These are phyloP conservation scores for Deroptyus accipitrinus DNA, from an alignment of 2,113 vertebrate genomes.

Conservation along the genomic window DNA sequence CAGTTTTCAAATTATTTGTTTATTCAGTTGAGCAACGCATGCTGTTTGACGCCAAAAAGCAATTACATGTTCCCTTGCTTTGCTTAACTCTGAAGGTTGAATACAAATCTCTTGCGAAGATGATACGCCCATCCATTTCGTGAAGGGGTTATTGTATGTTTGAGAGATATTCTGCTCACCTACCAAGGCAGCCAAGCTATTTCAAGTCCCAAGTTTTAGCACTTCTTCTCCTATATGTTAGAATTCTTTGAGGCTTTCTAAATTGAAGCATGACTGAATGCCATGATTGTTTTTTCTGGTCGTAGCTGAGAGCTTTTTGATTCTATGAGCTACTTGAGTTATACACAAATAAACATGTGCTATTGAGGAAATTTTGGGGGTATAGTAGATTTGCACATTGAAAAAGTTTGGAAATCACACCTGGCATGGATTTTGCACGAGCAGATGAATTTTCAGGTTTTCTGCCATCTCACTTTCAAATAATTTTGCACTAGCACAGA, in stretches of 20 bases:
- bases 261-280: not conserved
- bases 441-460: not conserved
- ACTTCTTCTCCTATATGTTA: fast-evolving
- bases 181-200: not conserved
- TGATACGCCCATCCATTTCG: not conserved
- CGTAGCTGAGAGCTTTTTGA: not conserved
- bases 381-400: not conserved
- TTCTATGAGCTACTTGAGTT: not conserved
- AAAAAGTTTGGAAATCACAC: not conserved
- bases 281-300: not conserved
- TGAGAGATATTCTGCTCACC: not conserved
- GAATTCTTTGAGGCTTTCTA: not conserved
- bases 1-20: not conserved
- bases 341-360: not conserved
- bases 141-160: not conserved
- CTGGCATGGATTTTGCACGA: not conserved
- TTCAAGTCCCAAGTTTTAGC: not conserved
- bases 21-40: not conserved
- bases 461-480: not conserved
- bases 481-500: not conserved
- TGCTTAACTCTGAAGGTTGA: not conserved
- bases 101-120: not conserved
- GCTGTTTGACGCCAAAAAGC: not conserved
- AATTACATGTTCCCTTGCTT: not conserved
- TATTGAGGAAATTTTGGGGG: not conserved